These are phyloP conservation scores for Xestia ashworthii DNA, from an alignment of 2,888 invertebrate species.

Conservation along the genomic window DNA sequence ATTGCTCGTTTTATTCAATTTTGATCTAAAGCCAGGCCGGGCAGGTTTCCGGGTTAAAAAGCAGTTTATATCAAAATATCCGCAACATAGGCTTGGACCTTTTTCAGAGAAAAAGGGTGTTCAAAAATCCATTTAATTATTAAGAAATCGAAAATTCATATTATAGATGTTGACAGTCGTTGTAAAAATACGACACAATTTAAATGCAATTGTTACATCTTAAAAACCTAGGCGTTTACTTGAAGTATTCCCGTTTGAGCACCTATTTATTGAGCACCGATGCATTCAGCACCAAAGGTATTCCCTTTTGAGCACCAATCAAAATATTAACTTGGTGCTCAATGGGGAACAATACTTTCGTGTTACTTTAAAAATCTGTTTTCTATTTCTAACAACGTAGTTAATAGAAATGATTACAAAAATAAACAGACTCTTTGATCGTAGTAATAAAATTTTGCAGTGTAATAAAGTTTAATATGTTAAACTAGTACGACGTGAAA, in stretches of 20 bases:
- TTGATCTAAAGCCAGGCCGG: not conserved
- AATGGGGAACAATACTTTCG: no score
- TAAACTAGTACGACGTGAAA: not conserved
- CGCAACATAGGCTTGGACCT: not conserved
- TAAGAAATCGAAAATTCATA: not conserved
- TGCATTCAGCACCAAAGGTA: no score
- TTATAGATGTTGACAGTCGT: not conserved
- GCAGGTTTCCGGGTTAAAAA: no score
- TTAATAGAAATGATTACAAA: conserved; percentile 11
- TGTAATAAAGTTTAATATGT: conserved; percentile 9
- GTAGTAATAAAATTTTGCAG: conserved; percentile 28
- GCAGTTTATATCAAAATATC: not conserved
- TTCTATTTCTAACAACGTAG: conserved; percentile 4
- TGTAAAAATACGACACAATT: no score
- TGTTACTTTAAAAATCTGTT: not conserved
- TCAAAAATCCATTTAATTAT: not conserved
- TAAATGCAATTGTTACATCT: no score
- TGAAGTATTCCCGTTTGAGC: no score
- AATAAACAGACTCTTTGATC: conserved; percentile 44
- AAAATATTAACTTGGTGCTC: no score
- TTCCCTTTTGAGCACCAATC: no score
- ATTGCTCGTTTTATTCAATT: not conserved
- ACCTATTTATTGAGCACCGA: no score
- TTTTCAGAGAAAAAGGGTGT: not conserved
- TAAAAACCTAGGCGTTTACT: no score